Percentiles rank a stretch among this genome's conserved stretches.
Conservation (phyloP, 2,888 invertebrate species). For the Nephrotoma guestfalica region DNA sequence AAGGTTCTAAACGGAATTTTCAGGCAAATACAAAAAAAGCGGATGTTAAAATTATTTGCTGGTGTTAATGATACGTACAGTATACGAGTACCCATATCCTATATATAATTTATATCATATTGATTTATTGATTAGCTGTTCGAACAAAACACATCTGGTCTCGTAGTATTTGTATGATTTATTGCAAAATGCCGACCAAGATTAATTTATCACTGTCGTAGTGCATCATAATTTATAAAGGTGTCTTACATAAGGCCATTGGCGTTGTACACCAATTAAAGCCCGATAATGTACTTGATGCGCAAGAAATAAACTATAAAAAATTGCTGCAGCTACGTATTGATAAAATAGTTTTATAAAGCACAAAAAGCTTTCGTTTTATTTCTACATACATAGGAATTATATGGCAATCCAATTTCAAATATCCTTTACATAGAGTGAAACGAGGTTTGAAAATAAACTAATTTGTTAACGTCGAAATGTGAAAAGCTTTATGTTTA, state of each 20-base stretch:
- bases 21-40: not conserved
- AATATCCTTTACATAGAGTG: not conserved
- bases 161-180: not conserved
- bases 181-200: not conserved
- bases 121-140: not conserved
- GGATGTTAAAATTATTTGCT: not conserved
- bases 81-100: not conserved
- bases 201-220: not conserved
- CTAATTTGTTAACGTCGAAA: not conserved
- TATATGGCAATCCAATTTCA: not conserved
- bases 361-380: not conserved
- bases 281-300: too few species aligned
- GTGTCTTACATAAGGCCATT: too few species aligned
- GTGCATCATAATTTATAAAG: not conserved
- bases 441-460: not conserved
- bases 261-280: too few species aligned
- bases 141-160: not conserved
- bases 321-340: not conserved
- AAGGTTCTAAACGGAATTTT: not conserved
- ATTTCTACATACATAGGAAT: not conserved
- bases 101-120: not conserved
- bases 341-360: not conserved
- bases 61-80: not conserved
- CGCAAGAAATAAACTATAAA: too few species aligned
- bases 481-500: not conserved